These are phyloP conservation scores for Lottia gigantea DNA, from an alignment of 2,888 invertebrate genomes.

Conservation along the genomic window DNA sequence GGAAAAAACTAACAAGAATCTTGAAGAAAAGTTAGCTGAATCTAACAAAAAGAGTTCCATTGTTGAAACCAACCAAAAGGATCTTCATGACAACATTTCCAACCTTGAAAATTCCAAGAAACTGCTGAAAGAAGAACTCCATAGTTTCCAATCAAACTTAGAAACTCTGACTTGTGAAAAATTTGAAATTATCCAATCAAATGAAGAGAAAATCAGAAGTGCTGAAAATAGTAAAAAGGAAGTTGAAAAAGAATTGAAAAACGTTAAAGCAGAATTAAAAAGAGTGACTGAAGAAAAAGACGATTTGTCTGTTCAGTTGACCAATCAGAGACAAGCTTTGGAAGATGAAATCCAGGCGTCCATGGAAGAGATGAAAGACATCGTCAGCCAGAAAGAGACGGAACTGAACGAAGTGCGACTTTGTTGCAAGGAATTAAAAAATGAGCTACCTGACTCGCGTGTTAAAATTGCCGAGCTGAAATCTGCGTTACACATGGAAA, in stretches of 20 bases:
- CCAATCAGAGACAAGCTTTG: slow-evolving; percentile 19
- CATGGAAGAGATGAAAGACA: not conserved
- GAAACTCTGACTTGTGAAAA: slow-evolving; percentile 9
- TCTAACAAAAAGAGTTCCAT: slow-evolving; percentile 20
- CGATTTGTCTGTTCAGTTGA: slow-evolving; percentile 24
- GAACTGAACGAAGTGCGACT: slow-evolving; percentile 17
- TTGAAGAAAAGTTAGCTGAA: slow-evolving; percentile 17
- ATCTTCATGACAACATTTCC: no score
- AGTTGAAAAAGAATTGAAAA: slow-evolving; percentile 24
- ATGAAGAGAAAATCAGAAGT: not conserved
- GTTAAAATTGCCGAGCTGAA: slow-evolving; percentile 43
- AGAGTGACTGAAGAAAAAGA: slow-evolving; percentile 27
- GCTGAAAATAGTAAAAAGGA: not conserved
- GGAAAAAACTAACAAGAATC: slow-evolving; percentile 18
- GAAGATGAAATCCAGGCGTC: not conserved
- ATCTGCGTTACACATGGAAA: slow-evolving; percentile 39
- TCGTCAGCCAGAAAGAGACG: not conserved
- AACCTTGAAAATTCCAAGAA: no score
- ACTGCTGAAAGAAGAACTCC: not conserved
- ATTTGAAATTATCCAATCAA: not conserved
- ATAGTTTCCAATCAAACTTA: slow-evolving; percentile 15
- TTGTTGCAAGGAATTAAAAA: slow-evolving; percentile 22
- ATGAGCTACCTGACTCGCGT: slow-evolving; percentile 31
- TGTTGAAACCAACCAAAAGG: not conserved
- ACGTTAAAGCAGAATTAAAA: slow-evolving; percentile 31